These are phyloP conservation scores for Habroteleia sp. DNA, from an alignment of 2,888 invertebrate species.

Conservation along the genomic window DNA sequence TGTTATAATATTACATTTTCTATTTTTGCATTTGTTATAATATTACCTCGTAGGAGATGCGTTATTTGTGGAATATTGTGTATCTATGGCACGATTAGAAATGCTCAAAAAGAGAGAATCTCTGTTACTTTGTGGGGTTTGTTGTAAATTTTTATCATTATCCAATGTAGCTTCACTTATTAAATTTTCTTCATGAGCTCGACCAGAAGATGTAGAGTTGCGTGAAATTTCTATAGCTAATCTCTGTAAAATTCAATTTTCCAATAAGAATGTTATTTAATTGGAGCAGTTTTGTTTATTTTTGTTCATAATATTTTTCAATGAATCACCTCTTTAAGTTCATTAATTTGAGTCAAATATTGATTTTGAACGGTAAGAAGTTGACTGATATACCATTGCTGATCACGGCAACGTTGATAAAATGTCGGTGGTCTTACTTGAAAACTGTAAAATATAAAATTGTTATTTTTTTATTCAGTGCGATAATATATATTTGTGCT, in stretches of 20 bases:
- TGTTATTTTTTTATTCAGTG: not conserved
- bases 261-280: no score
- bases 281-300: no score
- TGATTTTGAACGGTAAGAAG: conserved; percentile 90
- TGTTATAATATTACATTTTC: no score
- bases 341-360: conserved; percentile 90
- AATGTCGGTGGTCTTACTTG: conserved; percentile 96
- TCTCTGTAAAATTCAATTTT: conserved; percentile 80
- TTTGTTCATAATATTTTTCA: not conserved
- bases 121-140: conserved; percentile 63
- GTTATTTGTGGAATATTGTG: conserved; percentile 62
- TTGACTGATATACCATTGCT: conserved; percentile 95
- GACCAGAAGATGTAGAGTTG: conserved; percentile 84
- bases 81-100: conserved; percentile 68
- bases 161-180: conserved; percentile 65
- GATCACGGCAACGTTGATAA: conserved; percentile 95
- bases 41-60: conserved; percentile 69
- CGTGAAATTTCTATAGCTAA: conserved; percentile 87
- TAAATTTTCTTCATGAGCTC: conserved; percentile 66
- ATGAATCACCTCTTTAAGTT: conserved; percentile 87
- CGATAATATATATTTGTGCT: not conserved
- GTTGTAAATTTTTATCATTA: conserved; percentile 63
- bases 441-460: conserved; percentile 83
- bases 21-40: not conserved
- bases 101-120: conserved; percentile 67